Percentiles rank a stretch among this genome's conserved stretches.
phyloP scores from a whole-genome alignment of 2,888 invertebrate genomes.

The Ctenicera cuprea region DNA sequence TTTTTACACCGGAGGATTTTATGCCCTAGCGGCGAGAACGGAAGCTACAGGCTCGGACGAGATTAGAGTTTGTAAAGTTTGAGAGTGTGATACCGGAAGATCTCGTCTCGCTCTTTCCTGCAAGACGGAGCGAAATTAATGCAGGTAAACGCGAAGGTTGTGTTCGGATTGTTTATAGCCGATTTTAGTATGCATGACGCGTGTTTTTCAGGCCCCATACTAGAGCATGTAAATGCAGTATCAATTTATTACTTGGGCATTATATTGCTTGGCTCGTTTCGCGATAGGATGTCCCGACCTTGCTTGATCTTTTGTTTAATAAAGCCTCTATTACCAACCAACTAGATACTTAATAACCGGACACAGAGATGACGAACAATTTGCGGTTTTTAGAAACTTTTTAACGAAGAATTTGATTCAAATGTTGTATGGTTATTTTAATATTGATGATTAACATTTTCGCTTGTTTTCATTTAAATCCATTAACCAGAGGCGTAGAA shows the following conservation, averaged over 20 bases:
- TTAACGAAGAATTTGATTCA: too few relatives aligned
- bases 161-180: slow-evolving; percentile 57
- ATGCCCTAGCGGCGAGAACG: slow-evolving; percentile 46
- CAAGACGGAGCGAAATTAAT: slow-evolving; percentile 39
- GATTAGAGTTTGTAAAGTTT: slow-evolving; percentile 46
- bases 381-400: background rate
- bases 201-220: slow-evolving; percentile 58
- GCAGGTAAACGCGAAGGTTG: slow-evolving; percentile 40
- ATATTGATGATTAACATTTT: too few relatives aligned
- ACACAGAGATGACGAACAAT: background rate
- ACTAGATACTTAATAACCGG: background rate
- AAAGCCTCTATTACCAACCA: slow-evolving; percentile 3
- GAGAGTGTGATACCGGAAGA: slow-evolving; percentile 40
- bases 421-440: too few relatives aligned
- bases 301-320: slow-evolving; percentile 20
- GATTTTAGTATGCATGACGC: slow-evolving; percentile 61
- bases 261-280: slow-evolving; percentile 49
- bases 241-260: slow-evolving; percentile 62
- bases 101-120: slow-evolving; percentile 39
- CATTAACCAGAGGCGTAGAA: too few relatives aligned
- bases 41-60: slow-evolving; percentile 43
- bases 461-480: too few relatives aligned
- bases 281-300: slow-evolving; percentile 25
- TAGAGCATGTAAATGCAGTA: slow-evolving; percentile 62
- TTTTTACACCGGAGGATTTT: slow-evolving; percentile 55